A percentile compares a stretch with the other conserved stretches of the same genome.
Conservation (phyloP, 2,113 vertebrate genomes). For the Trachemys scripta region DNA sequence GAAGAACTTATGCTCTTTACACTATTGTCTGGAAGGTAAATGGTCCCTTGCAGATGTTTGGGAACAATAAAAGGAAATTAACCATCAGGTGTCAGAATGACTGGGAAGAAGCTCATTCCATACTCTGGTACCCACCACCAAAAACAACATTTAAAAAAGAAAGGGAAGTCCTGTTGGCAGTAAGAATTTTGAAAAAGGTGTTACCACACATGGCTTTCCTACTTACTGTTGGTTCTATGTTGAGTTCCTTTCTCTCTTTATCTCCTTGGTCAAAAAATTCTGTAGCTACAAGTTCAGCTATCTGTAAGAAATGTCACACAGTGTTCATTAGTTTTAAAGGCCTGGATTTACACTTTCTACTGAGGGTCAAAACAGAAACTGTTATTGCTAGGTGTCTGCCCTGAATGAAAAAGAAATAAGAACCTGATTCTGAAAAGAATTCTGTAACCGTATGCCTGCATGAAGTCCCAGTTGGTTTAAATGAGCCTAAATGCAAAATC, state of each 20-base stretch:
- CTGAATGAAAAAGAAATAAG: not conserved
- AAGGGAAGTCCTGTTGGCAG: not conserved
- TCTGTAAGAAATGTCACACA: constrained; percentile 80
- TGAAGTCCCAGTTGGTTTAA: not conserved
- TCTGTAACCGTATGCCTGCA: not conserved
- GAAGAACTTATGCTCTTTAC: not conserved
- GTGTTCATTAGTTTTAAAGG: not conserved
- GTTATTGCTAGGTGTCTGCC: not conserved
- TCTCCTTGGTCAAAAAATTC: constrained; percentile 99
- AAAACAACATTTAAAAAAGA: not conserved
- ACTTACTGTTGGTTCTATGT: constrained; percentile 96
- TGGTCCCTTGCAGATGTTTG: not conserved
- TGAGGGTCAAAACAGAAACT: not conserved
- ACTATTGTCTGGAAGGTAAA: not conserved
- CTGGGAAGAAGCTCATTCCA: not conserved
- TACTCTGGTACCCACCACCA: not conserved
- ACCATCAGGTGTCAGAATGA: not conserved
- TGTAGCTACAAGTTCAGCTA: constrained; percentile 94
- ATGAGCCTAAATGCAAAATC: not conserved
- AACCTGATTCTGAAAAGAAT: not conserved
- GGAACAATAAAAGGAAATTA: not conserved
- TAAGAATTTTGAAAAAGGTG: not conserved
- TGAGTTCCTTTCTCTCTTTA: constrained; percentile 94
- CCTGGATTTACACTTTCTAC: not conserved
- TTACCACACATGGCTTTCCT: not conserved